Evolutionary conservation across 2,797 vertebrate species (phyloP), one percentile per base, ranked within the genome.

Genomic region (Chiroxiphia lanceolata): DNA sequence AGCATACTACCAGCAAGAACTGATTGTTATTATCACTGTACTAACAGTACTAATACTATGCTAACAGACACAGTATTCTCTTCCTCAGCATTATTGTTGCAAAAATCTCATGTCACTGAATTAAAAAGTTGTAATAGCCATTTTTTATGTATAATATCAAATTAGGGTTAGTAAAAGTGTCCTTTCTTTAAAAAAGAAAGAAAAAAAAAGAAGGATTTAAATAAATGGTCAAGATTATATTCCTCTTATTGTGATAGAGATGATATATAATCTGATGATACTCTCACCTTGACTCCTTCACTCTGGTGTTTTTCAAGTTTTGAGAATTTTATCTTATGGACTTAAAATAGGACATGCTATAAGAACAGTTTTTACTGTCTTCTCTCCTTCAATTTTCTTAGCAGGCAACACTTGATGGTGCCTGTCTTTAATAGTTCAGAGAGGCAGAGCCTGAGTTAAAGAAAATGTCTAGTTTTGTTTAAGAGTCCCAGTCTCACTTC

Each of bases 381-480:
- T 53, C 78, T 90, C 63, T 96, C 96, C 95, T 93, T 96, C 96
- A 97, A 94, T 97, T 96, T 97, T 97, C 94, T 91, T 96, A 97
- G 94, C 96, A 97, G 96, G 97, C 74, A 94, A 94, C 85, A 70
- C 70, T 92, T 94, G 90, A 90, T 70, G 57, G 85, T 93, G 67
- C 50, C 81, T 40, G 8, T 45, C 59, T 93, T 87, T 94, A 96
- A 87, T 75, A 57, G 85, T 80, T 94, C 69, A 71, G 78, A 75
- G 81, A 90, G 83, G 45, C 14, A 3, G 56, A 74, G 54, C 13
- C 29, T 14, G 38, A 89, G 71, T 79, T 89, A 70, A 70, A 91
- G 65, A 87, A 93, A 89, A 82, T 50, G 16, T 61, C 48, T 83
- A 85, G 86, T 64, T 91, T 71, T 82, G 85, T 85, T 81, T 10